Evolutionary conservation across 1,140 invertebrate species (phyloP).

Genomic region (Caenorhabditis brenneri): DNA sequence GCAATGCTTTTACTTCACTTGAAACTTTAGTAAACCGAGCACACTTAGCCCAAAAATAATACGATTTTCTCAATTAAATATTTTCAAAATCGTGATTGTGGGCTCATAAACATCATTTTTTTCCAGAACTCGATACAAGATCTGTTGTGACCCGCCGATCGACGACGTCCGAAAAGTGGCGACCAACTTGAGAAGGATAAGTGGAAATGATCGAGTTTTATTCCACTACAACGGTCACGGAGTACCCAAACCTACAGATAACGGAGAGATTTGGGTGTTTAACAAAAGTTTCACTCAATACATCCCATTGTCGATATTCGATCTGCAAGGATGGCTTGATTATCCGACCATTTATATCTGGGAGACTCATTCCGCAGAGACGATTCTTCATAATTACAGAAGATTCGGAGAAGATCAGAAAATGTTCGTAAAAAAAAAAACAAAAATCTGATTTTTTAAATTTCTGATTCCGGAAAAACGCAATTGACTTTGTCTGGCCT

Average conservation of each 20-base stretch:
- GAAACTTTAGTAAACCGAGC: too few relatives aligned
- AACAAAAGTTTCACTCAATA: constrained; percentile 89
- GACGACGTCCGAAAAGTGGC: constrained; percentile 98
- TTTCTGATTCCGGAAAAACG: too few relatives aligned
- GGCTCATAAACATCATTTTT: too few relatives aligned
- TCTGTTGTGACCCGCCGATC: constrained; percentile 92
- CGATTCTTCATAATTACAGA: constrained; percentile 74
- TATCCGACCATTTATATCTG: constrained; percentile 98
- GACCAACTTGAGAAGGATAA: constrained; percentile 89
- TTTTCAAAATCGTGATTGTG: too few relatives aligned
- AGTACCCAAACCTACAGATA: constrained; percentile 93
- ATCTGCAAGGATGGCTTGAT: constrained; percentile 98
- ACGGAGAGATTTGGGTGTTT: constrained; percentile 99
- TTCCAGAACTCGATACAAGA: constrained; percentile 80
- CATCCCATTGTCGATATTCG: constrained; percentile 96
- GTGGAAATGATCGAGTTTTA: constrained; percentile 96
- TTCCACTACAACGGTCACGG: constrained; percentile 99
- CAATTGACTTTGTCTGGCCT: too few relatives aligned
- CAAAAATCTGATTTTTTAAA: too few relatives aligned
- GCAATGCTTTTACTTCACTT: too few relatives aligned
- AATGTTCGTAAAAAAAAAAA: too few relatives aligned
- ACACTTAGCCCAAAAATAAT: too few relatives aligned
- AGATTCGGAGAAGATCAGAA: constrained; percentile 65
- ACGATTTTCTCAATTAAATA: too few relatives aligned
- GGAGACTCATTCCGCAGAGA: constrained; percentile 96